Base-by-base conservation (phyloP, 2,888 invertebrate species). In the Latrodectus elegans region DNA sequence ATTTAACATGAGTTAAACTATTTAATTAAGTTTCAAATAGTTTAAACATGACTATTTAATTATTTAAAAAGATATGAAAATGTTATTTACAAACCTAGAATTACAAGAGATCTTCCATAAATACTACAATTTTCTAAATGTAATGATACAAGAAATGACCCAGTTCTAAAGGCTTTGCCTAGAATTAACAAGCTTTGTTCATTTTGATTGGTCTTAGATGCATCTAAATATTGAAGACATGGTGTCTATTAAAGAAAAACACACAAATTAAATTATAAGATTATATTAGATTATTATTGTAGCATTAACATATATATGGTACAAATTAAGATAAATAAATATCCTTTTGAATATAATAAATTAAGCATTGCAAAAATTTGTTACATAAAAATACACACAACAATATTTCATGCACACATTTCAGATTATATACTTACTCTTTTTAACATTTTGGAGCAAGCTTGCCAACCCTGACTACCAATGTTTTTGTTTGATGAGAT, bases 391-490 rank as follows among this genome's bases (percentile, higher is more conserved):
- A 22, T 22, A 22, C 22, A 22, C 22, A 1, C 22, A 22, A 22
- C 22, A 22, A 22, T 22, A 22, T 22, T 22, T 22, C 22, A 22
- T 1, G 1, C 22, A 22, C 22, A 22, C 22, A 22, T 22, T 22
- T 22, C 22, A 22, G 22, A 22, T 22, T 22, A 22, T 22, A 65
- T 52, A 60, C 89, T 89, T 92, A 96, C 96, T 94, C 95, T 95
- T 92, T 95, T 95, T 89, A 96, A 94, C 94, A 96, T 95, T 90
- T 95, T 94, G 55, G 95, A 94, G 90, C 96, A 96, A 0, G 96
- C 95, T 91, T 95, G 95, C 97, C 97, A 97, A 12, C 97, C 97
- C 60, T 77, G 84, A 68, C 96, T 93, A 82, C 95, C 95, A 92
- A 97, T 95, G 90, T 94, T 94, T 86, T 95, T 93, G 92, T 96